Percentiles rank a stretch among this genome's conserved stretches.
Evolutionary conservation across 2,797 vertebrate genomes (phyloP).

Genomic region (Corythornis leucogaster): DNA sequence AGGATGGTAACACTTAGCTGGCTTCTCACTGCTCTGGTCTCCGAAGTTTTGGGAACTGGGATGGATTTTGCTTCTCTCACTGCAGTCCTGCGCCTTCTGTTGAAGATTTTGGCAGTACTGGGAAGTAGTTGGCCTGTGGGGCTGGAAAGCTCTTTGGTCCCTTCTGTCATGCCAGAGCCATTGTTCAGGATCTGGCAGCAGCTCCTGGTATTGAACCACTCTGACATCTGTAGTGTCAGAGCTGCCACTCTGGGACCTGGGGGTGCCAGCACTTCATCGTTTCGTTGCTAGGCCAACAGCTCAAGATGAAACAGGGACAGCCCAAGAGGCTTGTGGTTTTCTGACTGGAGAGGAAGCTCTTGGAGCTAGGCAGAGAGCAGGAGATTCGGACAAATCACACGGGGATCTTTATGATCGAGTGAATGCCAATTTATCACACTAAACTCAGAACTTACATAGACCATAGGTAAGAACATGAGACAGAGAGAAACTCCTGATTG

Average conservation of each 20-base stretch:
- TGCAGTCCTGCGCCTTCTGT: rapidly evolving
- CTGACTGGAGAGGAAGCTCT: not conserved
- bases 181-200: conserved; percentile 33
- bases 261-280: not conserved
- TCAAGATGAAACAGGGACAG: not conserved
- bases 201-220: not conserved
- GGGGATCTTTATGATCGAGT: too few species aligned
- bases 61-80: not conserved
- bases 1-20: not conserved
- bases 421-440: too few species aligned
- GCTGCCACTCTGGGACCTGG: not conserved
- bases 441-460: too few species aligned
- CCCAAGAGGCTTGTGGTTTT: not conserved
- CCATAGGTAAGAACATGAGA: too few species aligned
- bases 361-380: not conserved
- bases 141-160: not conserved
- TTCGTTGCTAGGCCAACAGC: not conserved
- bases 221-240: not conserved
- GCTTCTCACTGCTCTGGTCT: not conserved
- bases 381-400: too few species aligned
- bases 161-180: not conserved
- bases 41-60: not conserved
- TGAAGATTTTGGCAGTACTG: not conserved
- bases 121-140: not conserved
- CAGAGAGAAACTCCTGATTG: too few species aligned